Conservation (phyloP, 2,113 vertebrate species). For the Odontophorus gujanensis region DNA sequence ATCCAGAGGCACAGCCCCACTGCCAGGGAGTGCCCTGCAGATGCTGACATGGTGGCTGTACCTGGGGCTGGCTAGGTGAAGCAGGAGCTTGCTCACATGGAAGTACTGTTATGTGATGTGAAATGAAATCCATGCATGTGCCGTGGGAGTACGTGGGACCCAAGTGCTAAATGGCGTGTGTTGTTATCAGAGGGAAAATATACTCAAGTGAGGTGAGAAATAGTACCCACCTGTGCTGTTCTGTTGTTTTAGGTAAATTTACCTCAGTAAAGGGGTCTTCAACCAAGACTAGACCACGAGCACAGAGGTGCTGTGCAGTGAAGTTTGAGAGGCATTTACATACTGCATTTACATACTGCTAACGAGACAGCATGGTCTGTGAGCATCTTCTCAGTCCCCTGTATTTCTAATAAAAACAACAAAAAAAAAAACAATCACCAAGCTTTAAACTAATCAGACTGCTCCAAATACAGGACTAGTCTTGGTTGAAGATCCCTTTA, state of each 20-base stretch:
- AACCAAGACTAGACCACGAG: accelerated
- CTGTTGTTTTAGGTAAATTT: background rate
- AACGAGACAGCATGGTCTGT: accelerated
- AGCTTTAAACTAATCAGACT: background rate
- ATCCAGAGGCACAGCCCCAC: background rate
- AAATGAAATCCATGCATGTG: background rate
- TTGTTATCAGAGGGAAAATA: accelerated
- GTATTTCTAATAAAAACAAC: too few relatives aligned
- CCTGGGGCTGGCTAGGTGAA: accelerated
- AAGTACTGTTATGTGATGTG: too few relatives aligned
- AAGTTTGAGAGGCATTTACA: background rate
- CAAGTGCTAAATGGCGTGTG: accelerated
- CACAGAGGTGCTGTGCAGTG: accelerated
- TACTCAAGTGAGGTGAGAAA: background rate
- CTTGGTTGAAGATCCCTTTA: background rate
- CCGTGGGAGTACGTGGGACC: accelerated
- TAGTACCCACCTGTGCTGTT: background rate
- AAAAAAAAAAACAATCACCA: background rate
- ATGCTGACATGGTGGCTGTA: background rate
- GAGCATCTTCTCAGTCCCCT: background rate
- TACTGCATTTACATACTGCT: background rate
- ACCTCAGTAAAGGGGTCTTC: too few relatives aligned
- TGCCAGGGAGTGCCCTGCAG: too few relatives aligned
- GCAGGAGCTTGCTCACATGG: accelerated
- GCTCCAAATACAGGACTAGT: background rate